Conservation (phyloP, 2,888 invertebrate species). For the Argynnis bischoffii region DNA sequence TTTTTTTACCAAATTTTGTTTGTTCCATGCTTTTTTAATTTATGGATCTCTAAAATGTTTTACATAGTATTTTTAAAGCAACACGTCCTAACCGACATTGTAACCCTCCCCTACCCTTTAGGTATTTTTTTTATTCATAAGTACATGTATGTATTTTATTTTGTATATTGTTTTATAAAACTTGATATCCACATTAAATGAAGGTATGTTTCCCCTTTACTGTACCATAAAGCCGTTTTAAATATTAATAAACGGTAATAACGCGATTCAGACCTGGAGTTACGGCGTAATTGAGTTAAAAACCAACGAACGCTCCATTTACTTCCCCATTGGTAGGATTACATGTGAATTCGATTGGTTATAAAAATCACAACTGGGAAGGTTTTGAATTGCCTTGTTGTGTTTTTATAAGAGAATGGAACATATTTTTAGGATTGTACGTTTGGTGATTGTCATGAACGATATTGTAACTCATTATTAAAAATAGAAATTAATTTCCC, state of each 20-base stretch:
- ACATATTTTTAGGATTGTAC: too few relatives aligned
- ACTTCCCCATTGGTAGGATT: conserved; percentile 17
- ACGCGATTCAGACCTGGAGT: conserved; percentile 25
- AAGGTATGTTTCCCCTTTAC: conserved; percentile 10
- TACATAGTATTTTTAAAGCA: too few relatives aligned
- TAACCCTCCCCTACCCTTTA: too few relatives aligned
- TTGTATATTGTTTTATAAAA: conserved; percentile 13
- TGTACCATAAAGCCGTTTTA: conserved; percentile 18
- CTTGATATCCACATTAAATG: conserved; percentile 16
- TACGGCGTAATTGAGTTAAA: conserved; percentile 35
- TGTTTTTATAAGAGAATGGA: not conserved
- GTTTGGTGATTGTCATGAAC: not conserved
- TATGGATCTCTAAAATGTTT: too few relatives aligned
- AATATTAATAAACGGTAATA: conserved; percentile 34
- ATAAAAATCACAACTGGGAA: not conserved
- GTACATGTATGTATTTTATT: too few relatives aligned
- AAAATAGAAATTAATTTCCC: too few relatives aligned
- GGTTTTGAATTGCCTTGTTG: not conserved
- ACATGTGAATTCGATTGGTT: conserved; percentile 25
- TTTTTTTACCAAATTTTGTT: too few relatives aligned
- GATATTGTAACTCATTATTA: too few relatives aligned
- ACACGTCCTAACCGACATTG: too few relatives aligned
- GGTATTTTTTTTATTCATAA: too few relatives aligned
- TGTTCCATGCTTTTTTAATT: too few relatives aligned
- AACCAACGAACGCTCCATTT: conserved; percentile 28